Evolutionary conservation across 1,140 invertebrate genomes (phyloP).

Genomic region (Drosophila parabipectinata): DNA sequence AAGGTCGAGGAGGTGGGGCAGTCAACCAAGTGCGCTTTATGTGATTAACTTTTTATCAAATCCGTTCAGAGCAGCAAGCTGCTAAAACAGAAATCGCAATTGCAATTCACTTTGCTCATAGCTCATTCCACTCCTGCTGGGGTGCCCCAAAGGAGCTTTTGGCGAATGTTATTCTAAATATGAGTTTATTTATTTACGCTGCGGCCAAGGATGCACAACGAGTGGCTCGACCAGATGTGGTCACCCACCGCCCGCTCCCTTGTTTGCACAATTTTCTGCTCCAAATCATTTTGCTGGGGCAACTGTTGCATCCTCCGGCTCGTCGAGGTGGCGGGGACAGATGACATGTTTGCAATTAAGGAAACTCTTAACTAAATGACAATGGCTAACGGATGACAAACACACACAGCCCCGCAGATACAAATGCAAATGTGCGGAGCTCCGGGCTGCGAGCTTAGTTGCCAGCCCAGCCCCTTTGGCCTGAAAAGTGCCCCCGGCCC

Average conservation of each 20-base stretch:
- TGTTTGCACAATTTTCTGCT: slow-evolving; percentile 64
- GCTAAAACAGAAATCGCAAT: slow-evolving; percentile 30
- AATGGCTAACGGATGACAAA: slow-evolving; percentile 58
- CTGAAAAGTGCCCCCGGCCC: slow-evolving; percentile 13
- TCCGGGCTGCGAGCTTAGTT: slow-evolving; percentile 7
- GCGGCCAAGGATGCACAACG: slow-evolving; percentile 46
- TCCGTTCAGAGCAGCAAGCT: slow-evolving; percentile 38
- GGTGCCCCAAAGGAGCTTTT: slow-evolving; percentile 28
- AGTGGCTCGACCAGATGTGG: slow-evolving; percentile 37
- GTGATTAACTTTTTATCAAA: slow-evolving; percentile 56
- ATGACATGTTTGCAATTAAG: slow-evolving; percentile 62
- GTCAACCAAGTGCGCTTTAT: slow-evolving; percentile 51
- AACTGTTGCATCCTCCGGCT: slow-evolving; percentile 54
- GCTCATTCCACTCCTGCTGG: not conserved
- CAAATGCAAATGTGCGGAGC: slow-evolving; percentile 15
- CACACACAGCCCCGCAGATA: slow-evolving; percentile 10
- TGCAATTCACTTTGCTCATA: slow-evolving; percentile 30
- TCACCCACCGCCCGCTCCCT: not conserved
- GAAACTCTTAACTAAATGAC: slow-evolving; percentile 65
- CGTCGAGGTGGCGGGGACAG: slow-evolving; percentile 8
- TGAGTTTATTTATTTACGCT: slow-evolving; percentile 67
- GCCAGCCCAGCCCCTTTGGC: slow-evolving; percentile 3
- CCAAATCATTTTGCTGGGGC: slow-evolving; percentile 57
- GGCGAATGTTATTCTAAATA: slow-evolving; percentile 67
- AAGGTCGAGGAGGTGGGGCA: slow-evolving; percentile 1